Evolutionary conservation across 2,113 vertebrate species (phyloP), one percentile per base, ranked within the genome.

Genomic region (Tautogolabrus adspersus): DNA sequence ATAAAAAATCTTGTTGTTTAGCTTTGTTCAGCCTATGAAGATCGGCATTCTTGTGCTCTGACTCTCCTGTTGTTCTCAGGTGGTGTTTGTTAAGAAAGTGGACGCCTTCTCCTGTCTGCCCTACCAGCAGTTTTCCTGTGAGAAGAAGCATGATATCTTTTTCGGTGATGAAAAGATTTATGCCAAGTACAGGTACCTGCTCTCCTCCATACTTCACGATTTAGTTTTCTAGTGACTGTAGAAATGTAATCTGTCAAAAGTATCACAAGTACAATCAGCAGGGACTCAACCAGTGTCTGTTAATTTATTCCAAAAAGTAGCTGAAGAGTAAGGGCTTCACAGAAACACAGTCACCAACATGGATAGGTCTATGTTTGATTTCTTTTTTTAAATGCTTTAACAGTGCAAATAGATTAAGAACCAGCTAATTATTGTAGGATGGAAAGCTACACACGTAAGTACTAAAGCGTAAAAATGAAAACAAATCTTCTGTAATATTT

Each of bases 91-190:
- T 44, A 92, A 93, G 68, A 97, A 96, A 66, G 93, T 96, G 0
- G 88, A 94, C 0, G 90, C 96, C 3, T 99, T 98, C 83, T 94
- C 95, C 5, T 81, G 93, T 3, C 94, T 98, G 64, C 88, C 93
- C 38, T 90, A 95, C 47, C 92, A 94, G 3, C 94, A 96, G 78
- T 93, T 98, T 79, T 96, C 96, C 78, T 94, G 95, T 10, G 98
- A 99, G 89, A 97, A 95, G 91, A 97, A 95, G 51, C 94, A 97
- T 0, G 96, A 97, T 86, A 98, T 98, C 82, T 98, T 96, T 84
- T 98, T 98, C 65, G 91, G 64, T 1, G 95, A 99, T 6, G 95
- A 92, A 3, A 96, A 92, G 38, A 95, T 97, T 77, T 94, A 96
- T 19, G 93, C 95, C 0, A 89, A 97, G 69, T 99, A 96, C 93